These are phyloP conservation scores for Hyperopisus bebe DNA, from an alignment of 2,113 vertebrate species.

Conservation along the genomic window DNA sequence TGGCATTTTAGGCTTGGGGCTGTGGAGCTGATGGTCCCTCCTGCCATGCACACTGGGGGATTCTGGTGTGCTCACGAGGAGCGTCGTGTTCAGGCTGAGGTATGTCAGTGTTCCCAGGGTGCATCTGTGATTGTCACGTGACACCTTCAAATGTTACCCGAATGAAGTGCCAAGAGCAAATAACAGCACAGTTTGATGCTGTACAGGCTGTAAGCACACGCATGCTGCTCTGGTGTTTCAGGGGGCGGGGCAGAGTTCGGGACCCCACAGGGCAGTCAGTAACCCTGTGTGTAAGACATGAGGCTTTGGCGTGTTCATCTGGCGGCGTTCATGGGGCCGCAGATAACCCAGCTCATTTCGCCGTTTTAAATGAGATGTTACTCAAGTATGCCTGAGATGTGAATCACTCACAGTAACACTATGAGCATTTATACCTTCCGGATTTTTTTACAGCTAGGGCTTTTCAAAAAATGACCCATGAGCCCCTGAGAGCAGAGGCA, in stretches of 20 bases:
- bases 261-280: background rate
- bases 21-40: background rate
- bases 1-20: background rate
- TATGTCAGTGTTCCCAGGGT: background rate
- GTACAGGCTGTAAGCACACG: background rate
- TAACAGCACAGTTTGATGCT: background rate
- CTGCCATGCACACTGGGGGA: background rate
- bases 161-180: background rate
- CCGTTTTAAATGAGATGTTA: background rate
- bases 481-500: background rate
- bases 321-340: background rate
- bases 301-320: background rate
- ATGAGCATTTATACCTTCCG: background rate
- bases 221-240: background rate
- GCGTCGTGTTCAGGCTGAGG: background rate
- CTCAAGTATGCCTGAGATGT: background rate
- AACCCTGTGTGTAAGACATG: background rate
- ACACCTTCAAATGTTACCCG: background rate
- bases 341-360: background rate
- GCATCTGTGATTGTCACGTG: background rate
- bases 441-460: background rate
- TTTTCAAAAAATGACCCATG: background rate
- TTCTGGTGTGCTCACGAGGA: background rate
- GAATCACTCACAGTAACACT: background rate
- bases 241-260: background rate